Evolutionary conservation across 2,113 vertebrate genomes (phyloP), one percentile per base, ranked within the genome.

Genomic region (Zapornia atra): DNA sequence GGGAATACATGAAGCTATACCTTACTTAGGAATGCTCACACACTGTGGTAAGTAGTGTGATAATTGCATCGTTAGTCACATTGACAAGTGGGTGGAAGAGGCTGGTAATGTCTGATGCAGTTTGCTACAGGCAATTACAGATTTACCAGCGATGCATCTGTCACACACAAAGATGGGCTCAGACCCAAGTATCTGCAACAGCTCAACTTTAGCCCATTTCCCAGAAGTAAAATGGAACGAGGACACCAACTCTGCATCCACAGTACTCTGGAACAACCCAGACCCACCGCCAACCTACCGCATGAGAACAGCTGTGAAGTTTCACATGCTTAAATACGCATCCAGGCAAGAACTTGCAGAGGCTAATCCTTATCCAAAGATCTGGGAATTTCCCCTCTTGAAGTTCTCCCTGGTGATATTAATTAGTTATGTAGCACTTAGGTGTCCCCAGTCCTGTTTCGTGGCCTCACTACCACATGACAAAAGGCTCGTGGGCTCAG

Each of bases 21-120:
- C 88, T 82, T 60, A 61, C 68, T 82, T 25, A 86, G 70, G 82
- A 95, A 94, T 34, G 54, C 59, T 97, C 88, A 94, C 38, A 18
- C 34, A 11, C 73, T 53, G 72, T 21, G 76, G 33, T 89, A 79
- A 96, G 61, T 29, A 33, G 61, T 46, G 64, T 10, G 63, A 70
- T 95, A 93, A 96, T 94, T 94, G 79, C 81, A 94, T 92, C 53
- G 18, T 95, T 96, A 95, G 86, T 96, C 94, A 95, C 91, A 86
- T 60, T 82, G 90, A 69, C 77, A 90, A 70, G 93, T 97, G 88
- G 90, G 93, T 93, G 91, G 93, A 92, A 94, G 92, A 79, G 88
- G 72, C 72, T 95, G 66, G 64, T 90, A 91, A 61, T 0, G 2
- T 86, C 92, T 94, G 84, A 96, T 95, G 95, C 69, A 92, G 80